Evolutionary conservation across 2,113 vertebrate genomes (phyloP), one percentile per base, ranked within the genome.

Genomic region (Oceanodroma tethys): DNA sequence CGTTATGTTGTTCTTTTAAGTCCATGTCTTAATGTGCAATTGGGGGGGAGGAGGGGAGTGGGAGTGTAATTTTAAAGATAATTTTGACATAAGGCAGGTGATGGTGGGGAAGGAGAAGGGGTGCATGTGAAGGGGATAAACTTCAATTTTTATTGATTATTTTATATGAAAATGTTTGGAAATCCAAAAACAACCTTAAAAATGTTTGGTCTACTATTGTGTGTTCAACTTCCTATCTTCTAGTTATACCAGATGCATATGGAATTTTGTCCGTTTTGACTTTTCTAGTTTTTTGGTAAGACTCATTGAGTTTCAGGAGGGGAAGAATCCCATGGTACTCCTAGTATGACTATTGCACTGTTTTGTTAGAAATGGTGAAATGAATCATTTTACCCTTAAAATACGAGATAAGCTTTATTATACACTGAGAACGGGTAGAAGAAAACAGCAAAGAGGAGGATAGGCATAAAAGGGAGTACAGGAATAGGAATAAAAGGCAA

Each of bases 1-100:
- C 70, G 3, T 97, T 98, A 89, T 90, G 96, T 97, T 98, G 92
- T 97, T 97, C 75, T 97, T 93, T 92, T 96, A 87, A 97, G 93
- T 98, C 93, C 68, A 43, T 96, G 96, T 97, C 83, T 98, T 96
- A 95, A 94, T 98, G 98, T 98, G 98, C 97, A 98, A 98, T 98
- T 97, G 89, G 67, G 73, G 93, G 18, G 6, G 8, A 76, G 52
- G 19, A 9, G 66, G 95, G 26, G 42, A 93, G 27, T 53, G 32
- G 90, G 72, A 94, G 78, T 82, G 80, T 97, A 80, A 76, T 95
- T 96, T 88, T 74, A 34, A 94, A 96, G 88, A 96, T 89, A 83
- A 91, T 97, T 93, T 97, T 96, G 90, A 96, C 87, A 59, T 96
- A 81, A 96, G 88, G 38, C 92, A 62, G 82, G 70, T 96, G 80